Evolutionary conservation across 2,888 invertebrate species (phyloP).

Genomic region (Atrina japonica): DNA sequence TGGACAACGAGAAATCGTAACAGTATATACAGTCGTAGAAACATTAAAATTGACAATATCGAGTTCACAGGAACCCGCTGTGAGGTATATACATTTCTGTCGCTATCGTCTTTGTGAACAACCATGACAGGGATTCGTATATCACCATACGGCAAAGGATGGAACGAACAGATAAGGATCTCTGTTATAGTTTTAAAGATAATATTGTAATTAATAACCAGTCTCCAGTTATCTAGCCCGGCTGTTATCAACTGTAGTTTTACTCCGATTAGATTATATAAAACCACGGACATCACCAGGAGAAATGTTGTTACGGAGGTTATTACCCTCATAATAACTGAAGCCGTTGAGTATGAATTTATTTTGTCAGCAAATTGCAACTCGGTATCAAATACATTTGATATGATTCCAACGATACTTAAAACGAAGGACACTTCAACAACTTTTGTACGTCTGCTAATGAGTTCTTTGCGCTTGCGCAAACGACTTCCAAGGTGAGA

Average conservation of each 20-base stretch:
- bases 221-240: slow-evolving; percentile 67
- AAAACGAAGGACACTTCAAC: slow-evolving; percentile 67
- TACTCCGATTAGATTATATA: slow-evolving; percentile 66
- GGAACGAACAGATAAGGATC: slow-evolving; percentile 64
- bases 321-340: slow-evolving; percentile 62
- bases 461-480: slow-evolving; percentile 65
- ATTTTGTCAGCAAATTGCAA: slow-evolving; percentile 59
- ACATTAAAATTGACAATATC: slow-evolving; percentile 71
- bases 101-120: slow-evolving; percentile 45
- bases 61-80: slow-evolving; percentile 63
- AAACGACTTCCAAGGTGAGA: slow-evolving; percentile 67
- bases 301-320: slow-evolving; percentile 65
- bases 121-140: slow-evolving; percentile 58
- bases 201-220: slow-evolving; percentile 63
- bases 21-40: slow-evolving; percentile 66
- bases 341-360: slow-evolving; percentile 49
- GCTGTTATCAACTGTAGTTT: slow-evolving; percentile 64
- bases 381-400: slow-evolving; percentile 68
- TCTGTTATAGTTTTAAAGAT: slow-evolving; percentile 61
- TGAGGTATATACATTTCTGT: slow-evolving; percentile 50
- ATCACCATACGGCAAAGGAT: slow-evolving; percentile 67
- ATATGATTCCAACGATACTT: slow-evolving; percentile 63
- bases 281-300: slow-evolving; percentile 58
- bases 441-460: slow-evolving; percentile 63
- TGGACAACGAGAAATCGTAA: slow-evolving; percentile 70